Evolutionary conservation across 2,113 vertebrate species (phyloP), one percentile per base, ranked within the genome.

Genomic region (Struthio camelus): DNA sequence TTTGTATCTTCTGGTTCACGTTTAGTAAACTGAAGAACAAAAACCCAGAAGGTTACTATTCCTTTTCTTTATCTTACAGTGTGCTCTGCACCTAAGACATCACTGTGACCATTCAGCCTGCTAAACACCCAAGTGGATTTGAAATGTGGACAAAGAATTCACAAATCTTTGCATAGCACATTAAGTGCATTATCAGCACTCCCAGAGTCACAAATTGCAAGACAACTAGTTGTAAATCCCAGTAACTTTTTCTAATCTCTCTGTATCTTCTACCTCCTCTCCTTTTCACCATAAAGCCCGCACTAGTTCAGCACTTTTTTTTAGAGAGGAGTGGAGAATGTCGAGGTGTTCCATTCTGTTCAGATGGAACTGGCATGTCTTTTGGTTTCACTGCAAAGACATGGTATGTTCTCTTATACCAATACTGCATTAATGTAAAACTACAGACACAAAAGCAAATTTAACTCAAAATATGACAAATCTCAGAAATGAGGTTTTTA

Each of bases 1-100:
- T 99, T 99, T 0, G 99, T 99, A 84, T 99, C 99, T 97, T 99
- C 99, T 36, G 99, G 99, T 94, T 99, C 99, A 92, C 99, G 98
- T 97, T 99, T 99, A 24, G 99, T 98, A 97, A 99, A 99, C 99
- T 99, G 67, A 24, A 96, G 65, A 82, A 96, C 6, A 88, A 77
- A 94, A 92, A 25, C 76, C 61, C 12, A 32, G 28, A 65, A 48
- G 1, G 11, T 87, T 87, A 89, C 10, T 22, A 58, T 67, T 36
- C 32, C 36, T n/a, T 4, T 3, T 24, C 30, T 50, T 72, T 53
- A 69, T 34, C 25, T 87, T 46, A 73, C 27, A 72, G 23, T 65
- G 4, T n/a, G 10, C 12, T 76, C 36, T 46, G 28, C 6, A 56
- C 24, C 14, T 11, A 18, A 67, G 30, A 64, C 4, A 46, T 48